Evolutionary conservation across 2,888 invertebrate species (phyloP).

Genomic region (Lasioglossum zephyrum): DNA sequence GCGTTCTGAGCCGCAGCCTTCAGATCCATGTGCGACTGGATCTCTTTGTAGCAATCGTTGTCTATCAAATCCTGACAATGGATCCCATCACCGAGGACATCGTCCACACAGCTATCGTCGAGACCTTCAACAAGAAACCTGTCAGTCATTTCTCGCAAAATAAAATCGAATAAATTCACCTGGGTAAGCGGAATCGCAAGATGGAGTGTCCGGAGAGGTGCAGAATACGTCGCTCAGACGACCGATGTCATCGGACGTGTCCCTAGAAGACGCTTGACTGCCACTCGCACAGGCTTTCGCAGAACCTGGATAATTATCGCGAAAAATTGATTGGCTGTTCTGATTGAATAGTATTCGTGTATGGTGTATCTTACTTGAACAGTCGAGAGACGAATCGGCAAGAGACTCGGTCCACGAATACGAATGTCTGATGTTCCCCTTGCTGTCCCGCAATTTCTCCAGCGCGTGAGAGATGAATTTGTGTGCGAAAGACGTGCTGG

Average conservation of each 20-base stretch:
- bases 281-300: slow-evolving; percentile 67
- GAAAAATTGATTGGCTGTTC: background rate
- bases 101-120: slow-evolving; percentile 83
- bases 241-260: slow-evolving; percentile 75
- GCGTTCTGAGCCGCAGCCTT: slow-evolving; percentile 75
- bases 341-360: background rate
- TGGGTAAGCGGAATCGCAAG: slow-evolving; percentile 80
- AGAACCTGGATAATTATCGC: slow-evolving; percentile 46
- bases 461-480: slow-evolving; percentile 86
- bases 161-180: slow-evolving; percentile 60
- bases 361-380: slow-evolving; percentile 72
- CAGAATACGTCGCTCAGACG: slow-evolving; percentile 78
- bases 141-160: background rate
- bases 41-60: slow-evolving; percentile 86
- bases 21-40: slow-evolving; percentile 84
- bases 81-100: slow-evolving; percentile 85
- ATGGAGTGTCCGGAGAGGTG: slow-evolving; percentile 81
- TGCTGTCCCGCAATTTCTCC: slow-evolving; percentile 75
- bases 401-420: slow-evolving; percentile 81
- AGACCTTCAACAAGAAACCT: slow-evolving; percentile 70
- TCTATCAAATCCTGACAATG: slow-evolving; percentile 84
- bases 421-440: slow-evolving; percentile 76
- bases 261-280: slow-evolving; percentile 73
- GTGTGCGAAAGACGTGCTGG: slow-evolving; percentile 87
- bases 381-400: slow-evolving; percentile 78